Base-by-base conservation (phyloP, 2,113 vertebrate species). In the Lampris megalopsis region DNA sequence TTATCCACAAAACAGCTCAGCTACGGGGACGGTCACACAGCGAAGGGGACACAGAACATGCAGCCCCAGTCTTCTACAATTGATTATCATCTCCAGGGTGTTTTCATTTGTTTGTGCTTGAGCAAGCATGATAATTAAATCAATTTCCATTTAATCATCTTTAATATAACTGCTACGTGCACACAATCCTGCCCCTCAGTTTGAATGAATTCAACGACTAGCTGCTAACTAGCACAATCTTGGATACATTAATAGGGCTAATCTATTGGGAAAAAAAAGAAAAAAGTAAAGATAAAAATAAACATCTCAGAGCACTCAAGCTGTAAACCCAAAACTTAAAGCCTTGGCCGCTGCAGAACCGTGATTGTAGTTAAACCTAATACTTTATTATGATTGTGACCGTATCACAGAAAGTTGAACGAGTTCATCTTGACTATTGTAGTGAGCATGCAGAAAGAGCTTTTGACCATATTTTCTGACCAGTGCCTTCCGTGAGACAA, bases 1-100 rank as follows among this genome's bases (percentile, higher is more conserved):
- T 11, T 53, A 24, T 24, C 24, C 24, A 24, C 24, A 24, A 24
- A 24, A 24, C 13, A 2, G 48, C 48, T 50, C 48, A 9, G 48
- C 8, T 7, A 5, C 24, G 65, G 36, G 37, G 49, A 42, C 40
- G 38, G 13, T 52, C 37, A 40, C 38, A 13, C 9, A 11, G 11
- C 37, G 4, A 6, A 6, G 40, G 5, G 54, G 13, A 47, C 10
- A 61, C 10, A 61, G 40, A 24, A 43, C 64, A 56, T 68, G 37
- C 37, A n/a, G 35, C 65, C n/a, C 2, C 56, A 42, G 11, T 53
- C 50, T 40, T 61, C 9, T 42, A 3, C 13, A 61, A 61, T 71
- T 59, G 56, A 71, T 50, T 71, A 60, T 60, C 47, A 71, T 71
- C 68, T 71, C 57, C 45, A 61, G 68, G 68, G 68, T 60, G 57